Conservation (phyloP, 1,140 invertebrate species). For the Lordiphosa stackelbergi region DNA sequence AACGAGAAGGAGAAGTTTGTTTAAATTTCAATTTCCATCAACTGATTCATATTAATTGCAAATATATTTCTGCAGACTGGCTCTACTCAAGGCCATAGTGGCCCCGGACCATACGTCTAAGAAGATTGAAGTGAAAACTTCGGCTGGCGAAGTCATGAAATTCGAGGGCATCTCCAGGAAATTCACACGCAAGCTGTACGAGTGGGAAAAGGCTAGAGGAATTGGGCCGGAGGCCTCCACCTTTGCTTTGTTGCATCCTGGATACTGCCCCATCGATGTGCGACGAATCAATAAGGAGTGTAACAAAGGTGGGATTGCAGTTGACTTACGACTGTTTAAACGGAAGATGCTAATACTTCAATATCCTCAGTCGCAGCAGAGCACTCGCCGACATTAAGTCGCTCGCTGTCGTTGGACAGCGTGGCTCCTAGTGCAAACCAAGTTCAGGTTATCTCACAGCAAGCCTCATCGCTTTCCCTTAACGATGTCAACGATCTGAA, state of each 20-base stretch:
- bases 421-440: slow-evolving; percentile 79
- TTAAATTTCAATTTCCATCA: background rate
- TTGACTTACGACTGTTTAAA: background rate
- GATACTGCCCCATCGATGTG: slow-evolving; percentile 77
- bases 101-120: slow-evolving; percentile 79
- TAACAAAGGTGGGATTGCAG: slow-evolving; percentile 42
- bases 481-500: slow-evolving; percentile 83
- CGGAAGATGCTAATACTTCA: background rate
- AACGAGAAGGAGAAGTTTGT: slow-evolving; percentile 71
- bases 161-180: slow-evolving; percentile 92
- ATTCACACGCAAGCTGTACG: slow-evolving; percentile 91
- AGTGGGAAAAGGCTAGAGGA: slow-evolving; percentile 92
- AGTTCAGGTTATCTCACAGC: slow-evolving; percentile 78
- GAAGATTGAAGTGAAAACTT: slow-evolving; percentile 88
- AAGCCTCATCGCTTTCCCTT: slow-evolving; percentile 84
- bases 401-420: slow-evolving; percentile 86
- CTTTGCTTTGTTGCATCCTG: slow-evolving; percentile 84
- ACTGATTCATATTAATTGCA: background rate
- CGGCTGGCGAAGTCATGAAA: slow-evolving; percentile 85
- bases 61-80: slow-evolving; percentile 76
- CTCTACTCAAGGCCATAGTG: slow-evolving; percentile 81
- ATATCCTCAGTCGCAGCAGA: slow-evolving; percentile 38
- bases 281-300: slow-evolving; percentile 62
- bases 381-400: slow-evolving; percentile 77
- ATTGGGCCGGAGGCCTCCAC: slow-evolving; percentile 89